phyloP scores from a whole-genome alignment of 2,113 vertebrate species.

The Chaetodon auriga region DNA sequence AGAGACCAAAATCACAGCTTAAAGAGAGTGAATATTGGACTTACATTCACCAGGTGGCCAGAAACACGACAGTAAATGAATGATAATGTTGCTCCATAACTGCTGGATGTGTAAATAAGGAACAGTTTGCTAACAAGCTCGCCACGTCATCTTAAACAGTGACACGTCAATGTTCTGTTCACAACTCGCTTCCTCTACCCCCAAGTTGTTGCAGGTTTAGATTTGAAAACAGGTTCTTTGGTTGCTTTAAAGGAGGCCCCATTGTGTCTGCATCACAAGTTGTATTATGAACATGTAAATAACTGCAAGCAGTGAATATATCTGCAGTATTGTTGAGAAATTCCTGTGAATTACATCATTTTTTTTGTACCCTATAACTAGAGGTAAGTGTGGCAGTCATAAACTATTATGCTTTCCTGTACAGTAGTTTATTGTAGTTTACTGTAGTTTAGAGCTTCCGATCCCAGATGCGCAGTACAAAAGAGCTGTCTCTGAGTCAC shows the following conservation, averaged over 20 bases:
- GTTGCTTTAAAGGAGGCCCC: neutral
- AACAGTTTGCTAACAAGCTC: neutral
- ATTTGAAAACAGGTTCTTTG: neutral
- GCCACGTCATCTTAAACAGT: neutral
- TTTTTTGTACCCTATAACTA: neutral
- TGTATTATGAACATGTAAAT: neutral
- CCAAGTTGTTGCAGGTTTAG: neutral
- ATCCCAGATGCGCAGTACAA: neutral
- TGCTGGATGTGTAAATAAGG: too few species aligned
- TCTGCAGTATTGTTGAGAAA: neutral
- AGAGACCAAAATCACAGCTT: too few species aligned
- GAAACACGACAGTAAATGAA: too few species aligned
- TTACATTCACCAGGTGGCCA: too few species aligned
- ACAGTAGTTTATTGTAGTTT: neutral
- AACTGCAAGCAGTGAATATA: neutral
- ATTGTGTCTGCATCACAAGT: neutral
- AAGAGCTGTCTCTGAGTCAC: neutral
- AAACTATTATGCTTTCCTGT: neutral
- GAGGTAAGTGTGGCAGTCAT: neutral
- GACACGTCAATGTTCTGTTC: neutral
- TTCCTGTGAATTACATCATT: neutral
- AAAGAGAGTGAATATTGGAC: too few species aligned
- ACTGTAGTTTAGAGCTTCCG: neutral
- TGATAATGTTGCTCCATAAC: too few species aligned
- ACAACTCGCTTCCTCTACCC: neutral